Conservation (phyloP, 2,888 invertebrate genomes). For the Chloroclysta siterata region DNA sequence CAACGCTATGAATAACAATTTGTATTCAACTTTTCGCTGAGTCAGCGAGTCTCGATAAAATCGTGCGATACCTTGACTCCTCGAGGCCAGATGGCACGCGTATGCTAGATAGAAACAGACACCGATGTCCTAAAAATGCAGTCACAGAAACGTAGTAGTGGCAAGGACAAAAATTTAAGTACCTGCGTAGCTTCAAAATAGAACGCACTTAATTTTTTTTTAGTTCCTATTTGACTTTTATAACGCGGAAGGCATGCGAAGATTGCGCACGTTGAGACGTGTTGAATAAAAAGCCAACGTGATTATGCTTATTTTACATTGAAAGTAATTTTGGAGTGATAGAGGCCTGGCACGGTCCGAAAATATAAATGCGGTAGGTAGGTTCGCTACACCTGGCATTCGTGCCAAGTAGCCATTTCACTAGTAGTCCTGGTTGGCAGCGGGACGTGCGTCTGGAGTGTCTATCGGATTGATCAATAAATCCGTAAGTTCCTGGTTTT, state of each 20-base stretch:
- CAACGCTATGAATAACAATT: constrained; percentile 33
- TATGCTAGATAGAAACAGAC: constrained; percentile 50
- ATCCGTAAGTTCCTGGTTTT: constrained; percentile 62
- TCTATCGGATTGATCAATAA: constrained; percentile 45
- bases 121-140: constrained; percentile 58
- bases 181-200: too few species aligned
- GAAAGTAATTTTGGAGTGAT: constrained; percentile 13
- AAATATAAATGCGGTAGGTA: constrained; percentile 74
- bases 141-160: background rate
- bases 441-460: constrained; percentile 56
- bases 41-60: constrained; percentile 39
- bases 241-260: too few species aligned
- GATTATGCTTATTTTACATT: constrained; percentile 27
- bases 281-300: constrained; percentile 7
- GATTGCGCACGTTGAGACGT: constrained; percentile 1
- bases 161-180: too few species aligned
- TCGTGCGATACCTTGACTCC: constrained; percentile 36
- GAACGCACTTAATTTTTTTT: too few species aligned
- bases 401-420: constrained; percentile 57
- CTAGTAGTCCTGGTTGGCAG: constrained; percentile 60
- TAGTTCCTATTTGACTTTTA: too few species aligned
- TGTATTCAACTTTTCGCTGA: constrained; percentile 34
- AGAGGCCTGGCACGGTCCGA: constrained; percentile 55
- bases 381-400: constrained; percentile 69
- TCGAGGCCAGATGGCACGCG: constrained; percentile 40